Conservation (phyloP, 2,888 invertebrate species). For the Euplexia lucipara region DNA sequence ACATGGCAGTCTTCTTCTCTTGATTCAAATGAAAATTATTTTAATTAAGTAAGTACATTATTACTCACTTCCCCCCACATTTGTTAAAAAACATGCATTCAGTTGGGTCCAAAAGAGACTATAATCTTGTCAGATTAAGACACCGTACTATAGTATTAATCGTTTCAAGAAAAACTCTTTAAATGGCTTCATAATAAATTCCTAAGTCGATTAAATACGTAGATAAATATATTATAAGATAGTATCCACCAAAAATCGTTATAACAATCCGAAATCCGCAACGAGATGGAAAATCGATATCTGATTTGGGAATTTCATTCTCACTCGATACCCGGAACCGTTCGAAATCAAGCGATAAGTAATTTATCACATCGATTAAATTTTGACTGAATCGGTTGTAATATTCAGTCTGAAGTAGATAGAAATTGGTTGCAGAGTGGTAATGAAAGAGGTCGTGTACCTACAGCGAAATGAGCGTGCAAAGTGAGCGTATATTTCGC, state of each 20-base stretch:
- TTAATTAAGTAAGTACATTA: too few relatives aligned
- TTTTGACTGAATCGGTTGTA: slow-evolving; percentile 45
- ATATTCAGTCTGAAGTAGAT: slow-evolving; percentile 20
- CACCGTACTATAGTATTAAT: too few relatives aligned
- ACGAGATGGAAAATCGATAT: slow-evolving; percentile 34
- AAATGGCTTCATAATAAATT: neutral
- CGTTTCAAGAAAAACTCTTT: too few relatives aligned
- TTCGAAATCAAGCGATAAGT: slow-evolving; percentile 26
- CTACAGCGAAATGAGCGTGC: slow-evolving; percentile 6
- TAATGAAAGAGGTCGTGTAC: slow-evolving; percentile 47
- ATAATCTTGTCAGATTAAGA: too few relatives aligned
- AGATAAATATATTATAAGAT: too few relatives aligned
- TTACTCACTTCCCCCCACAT: too few relatives aligned
- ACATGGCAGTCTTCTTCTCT: too few relatives aligned
- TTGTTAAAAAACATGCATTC: too few relatives aligned
- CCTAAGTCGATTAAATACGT: too few relatives aligned
- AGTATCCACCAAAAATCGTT: neutral
- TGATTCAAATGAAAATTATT: too few relatives aligned
- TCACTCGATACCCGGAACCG: slow-evolving; percentile 38
- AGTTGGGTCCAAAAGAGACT: too few relatives aligned
- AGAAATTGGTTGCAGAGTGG: slow-evolving; percentile 35
- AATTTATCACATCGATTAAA: slow-evolving; percentile 40
- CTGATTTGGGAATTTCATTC: slow-evolving; percentile 32
- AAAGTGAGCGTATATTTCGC: slow-evolving; percentile 51
- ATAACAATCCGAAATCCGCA: slow-evolving; percentile 7